Evolutionary conservation across 2,113 vertebrate species (phyloP).

Genomic region (Chaetorhynchus papuensis): DNA sequence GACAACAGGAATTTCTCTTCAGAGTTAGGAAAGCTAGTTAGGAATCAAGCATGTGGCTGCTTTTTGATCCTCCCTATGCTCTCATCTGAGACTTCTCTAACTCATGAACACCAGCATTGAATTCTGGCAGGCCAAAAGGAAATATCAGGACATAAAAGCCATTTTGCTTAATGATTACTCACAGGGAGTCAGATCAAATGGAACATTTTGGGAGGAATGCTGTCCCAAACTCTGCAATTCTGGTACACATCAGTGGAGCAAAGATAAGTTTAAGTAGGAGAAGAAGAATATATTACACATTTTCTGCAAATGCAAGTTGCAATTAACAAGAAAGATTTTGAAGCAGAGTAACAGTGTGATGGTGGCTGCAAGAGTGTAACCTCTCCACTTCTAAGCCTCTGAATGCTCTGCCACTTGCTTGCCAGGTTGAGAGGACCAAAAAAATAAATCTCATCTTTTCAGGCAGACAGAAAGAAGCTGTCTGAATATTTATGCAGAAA

Average conservation of each 20-base stretch:
- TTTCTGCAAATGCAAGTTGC: background rate
- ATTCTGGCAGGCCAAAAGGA: background rate
- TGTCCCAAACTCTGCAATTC: background rate
- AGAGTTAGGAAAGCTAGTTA: background rate
- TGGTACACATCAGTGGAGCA: background rate
- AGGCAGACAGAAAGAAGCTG: background rate
- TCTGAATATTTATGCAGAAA: background rate
- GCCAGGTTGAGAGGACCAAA: background rate
- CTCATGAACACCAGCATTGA: background rate
- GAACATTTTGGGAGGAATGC: background rate
- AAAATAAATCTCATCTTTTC: background rate
- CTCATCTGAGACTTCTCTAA: background rate
- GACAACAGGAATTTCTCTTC: background rate
- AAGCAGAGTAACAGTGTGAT: background rate
- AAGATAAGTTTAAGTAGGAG: background rate
- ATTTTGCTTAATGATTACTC: background rate
- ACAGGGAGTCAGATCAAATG: background rate
- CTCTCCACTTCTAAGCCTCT: background rate
- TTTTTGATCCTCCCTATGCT: background rate
- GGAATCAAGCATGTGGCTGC: background rate
- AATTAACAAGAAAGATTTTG: background rate
- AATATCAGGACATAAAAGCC: background rate
- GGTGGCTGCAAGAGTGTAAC: background rate
- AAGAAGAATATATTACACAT: background rate
- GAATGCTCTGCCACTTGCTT: background rate